Evolutionary conservation across 2,888 invertebrate species (phyloP), one percentile per base, ranked within the genome.

Genomic region (Hyposoter didymator): DNA sequence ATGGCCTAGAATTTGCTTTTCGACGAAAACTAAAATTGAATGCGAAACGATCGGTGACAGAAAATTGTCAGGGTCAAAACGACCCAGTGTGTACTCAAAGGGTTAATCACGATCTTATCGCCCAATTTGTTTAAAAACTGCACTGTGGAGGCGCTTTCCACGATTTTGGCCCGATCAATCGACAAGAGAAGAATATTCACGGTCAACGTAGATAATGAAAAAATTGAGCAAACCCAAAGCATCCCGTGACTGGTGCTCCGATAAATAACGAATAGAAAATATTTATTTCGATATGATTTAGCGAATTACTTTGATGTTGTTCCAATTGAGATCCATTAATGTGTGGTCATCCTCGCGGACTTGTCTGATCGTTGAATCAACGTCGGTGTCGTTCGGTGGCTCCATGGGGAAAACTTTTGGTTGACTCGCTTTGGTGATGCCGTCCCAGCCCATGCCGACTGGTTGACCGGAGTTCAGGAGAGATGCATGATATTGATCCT

Each of bases 401-500:
- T 99, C 99, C 94, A 97, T 97, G 19, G 99, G 99, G 94, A 96
- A 97, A 90, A 97, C 95, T 95, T 99, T 99, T 88, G 96, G 97
- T 94, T 97, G 97, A 91, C 98, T 97, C 82, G 99, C 97, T 95
- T 99, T 99, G 78, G 99, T 99, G 92, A 99, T 97, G 91, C 99
- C 98, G 93, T 98, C 98, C 98, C 98, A 98, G 88, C 98, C 98
- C 91, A 98, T 94, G 67, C 98, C 98, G 85, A 98, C 96, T 0
- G 98, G 98, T 93, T 98, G 98, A 39, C 97, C 98, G 94, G 98
- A 98, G 95, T 98, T 98, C 88, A 98, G 94, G 86, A 98, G 95
- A 59, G 99, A 99, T 85, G 99, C 99, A 95, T 99, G 99, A 95
- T 99, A 99, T 95, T 99, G 99, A 94, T 99, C 99, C 95, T 99